Conservation (phyloP, 2,888 invertebrate genomes). For the Nephrocerus scutellatus region DNA sequence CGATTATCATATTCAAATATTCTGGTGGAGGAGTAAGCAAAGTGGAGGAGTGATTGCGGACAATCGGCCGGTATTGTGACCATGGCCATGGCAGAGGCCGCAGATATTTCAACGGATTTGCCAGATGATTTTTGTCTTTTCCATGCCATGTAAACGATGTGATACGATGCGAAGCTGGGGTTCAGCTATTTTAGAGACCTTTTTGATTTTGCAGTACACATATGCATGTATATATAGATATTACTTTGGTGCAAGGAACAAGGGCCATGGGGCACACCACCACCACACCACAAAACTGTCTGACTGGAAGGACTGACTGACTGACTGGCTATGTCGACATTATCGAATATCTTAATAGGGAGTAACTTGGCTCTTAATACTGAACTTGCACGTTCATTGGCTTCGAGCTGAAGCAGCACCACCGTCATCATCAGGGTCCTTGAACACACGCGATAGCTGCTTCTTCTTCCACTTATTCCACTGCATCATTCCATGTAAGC, state of each 20-base stretch:
- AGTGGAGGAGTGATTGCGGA: conserved; percentile 7
- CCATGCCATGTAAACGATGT: too few species aligned
- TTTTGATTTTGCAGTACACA: too few species aligned
- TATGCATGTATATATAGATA: too few species aligned
- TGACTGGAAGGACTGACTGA: conserved; percentile 10
- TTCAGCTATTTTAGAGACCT: too few species aligned
- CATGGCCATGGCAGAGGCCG: background rate
- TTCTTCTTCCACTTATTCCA: too few species aligned
- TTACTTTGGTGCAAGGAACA: too few species aligned
- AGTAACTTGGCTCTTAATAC: conserved; percentile 21
- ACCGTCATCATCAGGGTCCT: background rate
- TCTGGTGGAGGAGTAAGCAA: conserved; percentile 16
- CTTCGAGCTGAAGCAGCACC: conserved; percentile 19
- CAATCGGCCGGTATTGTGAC: conserved; percentile 13
- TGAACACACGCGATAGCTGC: too few species aligned
- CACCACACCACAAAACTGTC: background rate
- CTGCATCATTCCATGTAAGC: too few species aligned
- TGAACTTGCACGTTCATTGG: conserved; percentile 17
- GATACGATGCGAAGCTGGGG: too few species aligned
- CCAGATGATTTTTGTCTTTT: conserved; percentile 16
- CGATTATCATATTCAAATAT: conserved; percentile 33
- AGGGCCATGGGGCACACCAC: too few species aligned
- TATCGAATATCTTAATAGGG: conserved; percentile 25
- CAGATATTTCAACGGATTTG: conserved; percentile 12
- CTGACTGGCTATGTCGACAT: conserved; percentile 22